Base-by-base conservation (phyloP, 2,888 invertebrate species). In the Strigamia crassipes region DNA sequence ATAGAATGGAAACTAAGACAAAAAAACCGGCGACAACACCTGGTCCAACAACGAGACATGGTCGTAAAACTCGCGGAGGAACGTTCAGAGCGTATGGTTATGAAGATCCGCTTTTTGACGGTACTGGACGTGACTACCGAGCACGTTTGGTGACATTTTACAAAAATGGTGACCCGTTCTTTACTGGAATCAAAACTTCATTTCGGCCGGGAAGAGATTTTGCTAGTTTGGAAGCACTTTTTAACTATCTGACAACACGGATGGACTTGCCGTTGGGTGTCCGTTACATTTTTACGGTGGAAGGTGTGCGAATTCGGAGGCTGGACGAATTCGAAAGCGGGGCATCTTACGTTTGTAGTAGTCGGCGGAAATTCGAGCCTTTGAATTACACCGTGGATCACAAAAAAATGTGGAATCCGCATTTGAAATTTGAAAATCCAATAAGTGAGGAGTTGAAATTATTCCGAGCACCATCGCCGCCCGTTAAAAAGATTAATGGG, bases 91-190 rank as follows among this genome's bases (percentile, higher is more conserved):
- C 27, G 0, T 80, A 80, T 27, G 80, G 80, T 38, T 80, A 31
- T 31, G 80, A 80, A 56, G 80, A 80, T 38, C 80, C 80, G 0
- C 51, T 80, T 12, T 12, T 80, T 15, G 31, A 56, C 80, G 56
- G 12, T 15, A 23, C 21, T 27, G 56, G 56, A 27, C 56, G 31
- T 9, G 34, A 79, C 42, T 82, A 80, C 23, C 84, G 84, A 66
- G 85, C 85, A 10, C 90, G 95, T 80, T 87, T 95, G 81, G 94
- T 96, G 82, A 93, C 94, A 0, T 96, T 97, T 89, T 97, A 94
- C 89, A 92, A 95, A 87, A 97, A 97, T 90, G 97, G 97, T 3
- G 96, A 97, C 87, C 94, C 95, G 0, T 95, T 95, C 87, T 96
- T 94, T 87, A 95, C 94, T 18, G 96, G 96, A 0, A 92, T 96